Percentiles rank a stretch among this genome's conserved stretches.
Evolutionary conservation across 2,888 invertebrate genomes (phyloP).

Genomic region (Petrophora chlorosata): DNA sequence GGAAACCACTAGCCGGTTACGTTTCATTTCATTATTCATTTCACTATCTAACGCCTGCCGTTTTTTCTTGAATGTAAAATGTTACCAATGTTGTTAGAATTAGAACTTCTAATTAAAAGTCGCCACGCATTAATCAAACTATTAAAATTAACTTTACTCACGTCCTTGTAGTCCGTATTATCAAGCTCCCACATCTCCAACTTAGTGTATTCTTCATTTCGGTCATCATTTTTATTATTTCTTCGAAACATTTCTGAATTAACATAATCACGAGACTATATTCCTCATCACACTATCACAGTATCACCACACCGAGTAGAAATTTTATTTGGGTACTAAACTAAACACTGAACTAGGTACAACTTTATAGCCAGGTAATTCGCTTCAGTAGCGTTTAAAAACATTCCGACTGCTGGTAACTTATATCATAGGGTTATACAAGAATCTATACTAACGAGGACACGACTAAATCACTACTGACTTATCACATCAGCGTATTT

Average conservation of each 20-base stretch:
- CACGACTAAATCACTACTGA: conserved; percentile 11
- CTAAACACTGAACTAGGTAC: background rate
- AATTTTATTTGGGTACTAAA: background rate
- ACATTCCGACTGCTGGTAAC: no score
- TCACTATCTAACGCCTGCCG: no score
- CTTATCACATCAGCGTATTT: conserved; percentile 19
- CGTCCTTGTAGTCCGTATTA: conserved; percentile 33
- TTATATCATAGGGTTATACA: no score
- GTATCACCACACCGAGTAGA: background rate
- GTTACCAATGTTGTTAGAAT: no score
- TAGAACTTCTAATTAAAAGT: no score
- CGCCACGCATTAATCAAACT: no score
- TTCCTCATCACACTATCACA: conserved; percentile 17
- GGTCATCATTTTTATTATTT: conserved; percentile 54
- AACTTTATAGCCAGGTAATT: no score
- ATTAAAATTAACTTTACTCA: conserved; percentile 38
- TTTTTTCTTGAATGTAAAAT: no score
- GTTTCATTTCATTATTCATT: no score
- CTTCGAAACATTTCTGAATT: conserved; percentile 63
- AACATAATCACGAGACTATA: conserved; percentile 39
- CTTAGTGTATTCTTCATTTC: conserved; percentile 52
- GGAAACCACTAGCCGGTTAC: no score
- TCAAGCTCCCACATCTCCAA: conserved; percentile 58
- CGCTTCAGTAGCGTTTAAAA: no score
- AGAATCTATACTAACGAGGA: conserved; percentile 1